Evolutionary conservation across 2,888 invertebrate genomes (phyloP).

Genomic region (Phanerotoma sp.): DNA sequence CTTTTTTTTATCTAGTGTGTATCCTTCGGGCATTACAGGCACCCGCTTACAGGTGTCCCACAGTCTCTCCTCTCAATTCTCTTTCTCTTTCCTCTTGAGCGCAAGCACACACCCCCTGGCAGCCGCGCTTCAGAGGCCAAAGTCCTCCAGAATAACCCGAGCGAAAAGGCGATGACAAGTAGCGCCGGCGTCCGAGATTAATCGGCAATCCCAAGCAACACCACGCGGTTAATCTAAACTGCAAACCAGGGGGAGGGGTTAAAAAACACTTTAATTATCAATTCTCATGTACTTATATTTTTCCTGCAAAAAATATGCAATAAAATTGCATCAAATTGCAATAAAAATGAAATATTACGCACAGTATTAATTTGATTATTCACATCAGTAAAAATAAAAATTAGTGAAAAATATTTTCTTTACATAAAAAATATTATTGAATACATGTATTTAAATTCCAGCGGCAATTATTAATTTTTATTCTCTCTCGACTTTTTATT

Average conservation of each 20-base stretch:
- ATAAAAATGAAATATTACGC: too few species aligned
- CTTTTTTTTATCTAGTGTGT: conserved; percentile 19
- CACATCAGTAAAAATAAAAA: too few species aligned
- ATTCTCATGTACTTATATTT: neutral
- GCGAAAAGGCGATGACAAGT: conserved; percentile 5
- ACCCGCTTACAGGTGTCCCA: conserved; percentile 6
- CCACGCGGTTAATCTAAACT: conserved; percentile 7
- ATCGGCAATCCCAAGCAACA: conserved; percentile 8
- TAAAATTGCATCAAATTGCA: too few species aligned
- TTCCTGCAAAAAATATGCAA: neutral
- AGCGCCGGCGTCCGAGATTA: conserved; percentile 11
- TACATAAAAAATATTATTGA: too few species aligned
- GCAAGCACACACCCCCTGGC: conserved; percentile 1
- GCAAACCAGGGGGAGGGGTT: neutral
- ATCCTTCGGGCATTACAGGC: conserved; percentile 18
- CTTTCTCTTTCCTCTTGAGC: neutral
- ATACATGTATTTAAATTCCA: too few species aligned
- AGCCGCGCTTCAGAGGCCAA: conserved; percentile 8
- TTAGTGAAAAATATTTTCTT: too few species aligned
- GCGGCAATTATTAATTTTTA: too few species aligned
- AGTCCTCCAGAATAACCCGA: conserved; percentile 10
- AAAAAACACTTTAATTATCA: neutral
- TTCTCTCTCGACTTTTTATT: too few species aligned
- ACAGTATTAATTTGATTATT: too few species aligned
- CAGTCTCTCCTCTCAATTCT: conserved; percentile 3